A percentile compares a stretch with the other conserved stretches of the same genome.
These are phyloP conservation scores for Aphyosemion australe DNA, from an alignment of 2,113 vertebrate species.

Conservation along the genomic window DNA sequence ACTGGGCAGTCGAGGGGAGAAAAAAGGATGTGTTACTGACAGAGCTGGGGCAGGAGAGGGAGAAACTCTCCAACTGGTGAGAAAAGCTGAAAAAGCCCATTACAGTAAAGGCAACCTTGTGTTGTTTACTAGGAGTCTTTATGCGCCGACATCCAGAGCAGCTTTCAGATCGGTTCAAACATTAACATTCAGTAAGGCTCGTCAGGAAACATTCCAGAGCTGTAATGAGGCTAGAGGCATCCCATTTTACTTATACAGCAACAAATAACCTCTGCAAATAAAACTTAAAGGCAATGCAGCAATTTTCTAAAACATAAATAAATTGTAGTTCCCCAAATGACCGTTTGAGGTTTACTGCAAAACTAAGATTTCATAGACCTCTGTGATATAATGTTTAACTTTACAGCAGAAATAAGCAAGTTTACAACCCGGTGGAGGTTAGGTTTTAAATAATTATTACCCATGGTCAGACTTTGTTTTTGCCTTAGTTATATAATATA, in stretches of 20 bases:
- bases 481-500: no score
- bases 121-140: not conserved
- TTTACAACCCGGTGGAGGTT: no score
- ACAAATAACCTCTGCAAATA: no score
- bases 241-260: not conserved
- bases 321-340: not conserved
- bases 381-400: no score
- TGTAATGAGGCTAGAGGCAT: not conserved
- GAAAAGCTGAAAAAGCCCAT: not conserved
- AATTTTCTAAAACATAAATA: no score
- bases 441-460: no score
- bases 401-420: no score
- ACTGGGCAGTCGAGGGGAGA: slow-evolving; percentile 52
- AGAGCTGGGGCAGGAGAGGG: slow-evolving; percentile 40
- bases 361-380: not conserved
- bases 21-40: slow-evolving; percentile 48
- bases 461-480: no score
- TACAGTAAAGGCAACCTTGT: not conserved
- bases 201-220: not conserved
- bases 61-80: slow-evolving; percentile 24
- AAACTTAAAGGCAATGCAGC: not conserved
- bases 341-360: not conserved
- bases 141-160: not conserved
- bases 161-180: not conserved
- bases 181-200: not conserved